phyloP scores from a whole-genome alignment of 2,797 vertebrate species.

The Fistularia commersonii region DNA sequence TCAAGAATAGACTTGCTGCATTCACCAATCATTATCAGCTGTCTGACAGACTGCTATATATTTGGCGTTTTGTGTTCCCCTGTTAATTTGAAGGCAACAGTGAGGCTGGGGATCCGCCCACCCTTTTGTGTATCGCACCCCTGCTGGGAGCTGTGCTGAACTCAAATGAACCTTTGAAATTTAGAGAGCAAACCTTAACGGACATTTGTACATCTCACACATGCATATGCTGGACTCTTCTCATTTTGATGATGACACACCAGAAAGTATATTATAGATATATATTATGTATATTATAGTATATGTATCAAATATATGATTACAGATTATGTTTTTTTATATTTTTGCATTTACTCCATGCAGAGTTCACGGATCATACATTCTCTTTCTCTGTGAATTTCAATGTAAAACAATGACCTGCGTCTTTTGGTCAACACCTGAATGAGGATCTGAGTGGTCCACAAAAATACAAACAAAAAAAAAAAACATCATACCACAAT shows the following conservation, averaged over 20 bases:
- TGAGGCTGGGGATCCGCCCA: conserved; percentile 26
- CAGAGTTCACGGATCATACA: conserved; percentile 9
- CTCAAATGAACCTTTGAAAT: conserved; percentile 38
- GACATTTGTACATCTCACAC: no score
- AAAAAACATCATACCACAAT: conserved; percentile 39
- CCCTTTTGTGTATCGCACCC: conserved; percentile 53
- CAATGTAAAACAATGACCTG: conserved; percentile 12
- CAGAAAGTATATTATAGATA: no score
- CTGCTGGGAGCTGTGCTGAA: conserved; percentile 53
- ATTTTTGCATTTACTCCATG: no score
- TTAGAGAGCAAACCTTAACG: no score
- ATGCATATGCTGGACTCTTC: no score
- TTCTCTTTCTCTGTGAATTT: conserved; percentile 8
- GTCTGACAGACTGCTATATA: not conserved
- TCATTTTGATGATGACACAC: no score
- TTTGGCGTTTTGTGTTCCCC: conserved; percentile 48
- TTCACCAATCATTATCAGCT: conserved; percentile 12
- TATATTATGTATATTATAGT: no score
- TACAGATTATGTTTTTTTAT: no score
- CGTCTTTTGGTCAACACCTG: conserved; percentile 23
- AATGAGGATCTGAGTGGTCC: conserved; percentile 38
- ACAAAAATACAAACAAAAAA: conserved; percentile 13
- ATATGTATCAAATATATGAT: no score
- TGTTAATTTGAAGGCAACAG: conserved; percentile 39
- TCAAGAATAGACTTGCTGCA: conserved; percentile 27